Evolutionary conservation across 2,797 vertebrate genomes (phyloP), one percentile per base, ranked within the genome.

Genomic region (Choloepus didactylus): DNA sequence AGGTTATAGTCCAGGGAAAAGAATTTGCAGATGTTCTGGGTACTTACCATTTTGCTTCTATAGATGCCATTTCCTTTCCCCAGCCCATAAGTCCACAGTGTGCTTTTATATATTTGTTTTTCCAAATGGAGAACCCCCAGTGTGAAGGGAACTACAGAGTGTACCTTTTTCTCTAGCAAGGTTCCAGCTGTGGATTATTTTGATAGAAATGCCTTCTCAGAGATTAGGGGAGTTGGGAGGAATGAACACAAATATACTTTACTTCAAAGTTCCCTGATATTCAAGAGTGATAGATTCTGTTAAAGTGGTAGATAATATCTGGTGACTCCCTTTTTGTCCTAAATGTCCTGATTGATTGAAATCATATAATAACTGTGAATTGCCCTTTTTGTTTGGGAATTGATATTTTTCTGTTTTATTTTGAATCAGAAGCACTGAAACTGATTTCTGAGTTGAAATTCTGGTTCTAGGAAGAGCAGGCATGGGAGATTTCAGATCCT

Each of bases 331-430:
- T 89, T 85, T 69, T 64, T 70, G 62, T 14, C 49, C n/a, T 66
- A 38, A 69, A 35, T 77, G 76, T 35, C 35, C 14, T 54, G 11
- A 41, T 25, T 51, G 66, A 38, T 15, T 73, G 69, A 92, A 49
- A 92, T 82, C n/a, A 62, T 62, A 23, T 87, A 44, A n/a, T 70
- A 80, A 73, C 25, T 87, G 27, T 88, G 60, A 29, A 62, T 94
- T 95, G 49, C 41, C 19, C 18, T 93, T 95, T 72, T n/a, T 91
- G 31, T 92, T 92, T 84, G 46, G 7, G 16, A 82, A 89, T 83
- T 86, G 64, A 60, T 16, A 8, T 91, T 91, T 93, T 86, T 62
- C 38, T 94, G 49, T 31, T 76, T 44, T 51, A 75, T 91, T 87
- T 93, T 93, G 69, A 91, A 83, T 89, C 56, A 69, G 79, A 85